Base-by-base conservation (phyloP, 2,113 vertebrate species). In the Delphinapterus leucas region DNA sequence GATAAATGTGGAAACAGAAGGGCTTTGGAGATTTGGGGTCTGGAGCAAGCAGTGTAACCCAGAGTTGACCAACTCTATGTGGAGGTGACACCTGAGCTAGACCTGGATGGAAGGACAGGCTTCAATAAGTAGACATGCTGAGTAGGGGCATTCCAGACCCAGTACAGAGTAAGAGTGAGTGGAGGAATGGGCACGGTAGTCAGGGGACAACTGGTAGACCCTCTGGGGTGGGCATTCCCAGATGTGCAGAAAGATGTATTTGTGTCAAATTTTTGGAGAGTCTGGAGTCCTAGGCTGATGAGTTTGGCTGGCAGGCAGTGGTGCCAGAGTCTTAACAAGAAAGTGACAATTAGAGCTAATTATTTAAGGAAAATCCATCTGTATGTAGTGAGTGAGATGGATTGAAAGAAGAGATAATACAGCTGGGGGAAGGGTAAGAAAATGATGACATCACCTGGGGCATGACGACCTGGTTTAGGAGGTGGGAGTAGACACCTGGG, bases 81-180 rank as follows among this genome's bases (percentile, higher is more conserved):
- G 38, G 80, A 38, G 47, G 65, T 41, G 71, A 96, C 71, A 68
- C 49, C 2, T 58, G 71, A 97, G 60, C 25, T 61, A 44, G 88
- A 67, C 65, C 80, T 67, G 65, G 76, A 55, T 2, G 13, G 89
- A 83, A 81, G 68, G 74, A n/a, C 31, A 28, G 68, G 53, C 87
- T 96, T 79, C 83, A 93, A 31, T 76, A 92, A 92, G 23, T 2
- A 65, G 44, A 28, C 25, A 1, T 44, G 68, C 21, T 60, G 85
- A 92, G 58, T 67, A 41, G 83, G 20, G 65, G 67, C 33, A 60
- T 77, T 81, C 28, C 26, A n/a, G 85, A 55, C 17, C 23, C 67
- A 58, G 49, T 6, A 26, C 55, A 21, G 0, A 25, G 49, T 26
- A 28, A 0, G 3, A 89, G 18, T 28, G 33, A 70, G 23, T 18